Evolutionary conservation across 2,113 vertebrate genomes (phyloP).

Genomic region (Melierax canorus): DNA sequence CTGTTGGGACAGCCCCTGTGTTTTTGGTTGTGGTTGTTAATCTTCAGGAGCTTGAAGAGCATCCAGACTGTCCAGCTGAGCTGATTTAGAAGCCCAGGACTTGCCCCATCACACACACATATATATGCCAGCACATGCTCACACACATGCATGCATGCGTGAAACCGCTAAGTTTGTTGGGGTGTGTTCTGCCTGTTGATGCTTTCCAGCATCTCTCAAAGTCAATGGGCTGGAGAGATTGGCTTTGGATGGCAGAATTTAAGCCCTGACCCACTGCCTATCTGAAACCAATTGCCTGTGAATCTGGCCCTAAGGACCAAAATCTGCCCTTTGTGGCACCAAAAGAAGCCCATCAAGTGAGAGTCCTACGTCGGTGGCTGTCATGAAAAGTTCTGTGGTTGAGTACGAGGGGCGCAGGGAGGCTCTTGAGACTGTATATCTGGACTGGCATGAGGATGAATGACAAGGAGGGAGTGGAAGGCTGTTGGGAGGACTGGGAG

Average conservation of each 20-base stretch:
- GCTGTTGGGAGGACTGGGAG: not conserved
- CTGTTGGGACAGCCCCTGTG: not conserved
- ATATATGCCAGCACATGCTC: not conserved
- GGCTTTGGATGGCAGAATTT: not conserved
- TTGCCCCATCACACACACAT: not conserved
- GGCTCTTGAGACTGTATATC: not conserved
- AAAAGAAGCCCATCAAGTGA: not conserved
- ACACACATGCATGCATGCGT: not conserved
- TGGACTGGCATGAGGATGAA: not conserved
- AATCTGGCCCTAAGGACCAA: not conserved
- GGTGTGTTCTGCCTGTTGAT: not conserved
- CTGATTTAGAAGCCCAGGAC: not conserved
- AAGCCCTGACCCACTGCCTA: not conserved
- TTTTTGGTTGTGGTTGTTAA: not conserved
- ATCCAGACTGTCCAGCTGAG: not conserved
- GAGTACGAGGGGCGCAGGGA: not conserved
- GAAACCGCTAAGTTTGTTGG: not conserved
- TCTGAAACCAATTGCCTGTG: not conserved
- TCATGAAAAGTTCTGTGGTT: not conserved
- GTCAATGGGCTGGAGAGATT: not conserved
- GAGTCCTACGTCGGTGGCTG: rapidly evolving
- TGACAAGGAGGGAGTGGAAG: not conserved
- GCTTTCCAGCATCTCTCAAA: not conserved
- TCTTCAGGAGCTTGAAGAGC: not conserved
- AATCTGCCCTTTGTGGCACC: not conserved